Evolutionary conservation across 1,140 invertebrate genomes (phyloP).

Genomic region (Achatina immaculata): DNA sequence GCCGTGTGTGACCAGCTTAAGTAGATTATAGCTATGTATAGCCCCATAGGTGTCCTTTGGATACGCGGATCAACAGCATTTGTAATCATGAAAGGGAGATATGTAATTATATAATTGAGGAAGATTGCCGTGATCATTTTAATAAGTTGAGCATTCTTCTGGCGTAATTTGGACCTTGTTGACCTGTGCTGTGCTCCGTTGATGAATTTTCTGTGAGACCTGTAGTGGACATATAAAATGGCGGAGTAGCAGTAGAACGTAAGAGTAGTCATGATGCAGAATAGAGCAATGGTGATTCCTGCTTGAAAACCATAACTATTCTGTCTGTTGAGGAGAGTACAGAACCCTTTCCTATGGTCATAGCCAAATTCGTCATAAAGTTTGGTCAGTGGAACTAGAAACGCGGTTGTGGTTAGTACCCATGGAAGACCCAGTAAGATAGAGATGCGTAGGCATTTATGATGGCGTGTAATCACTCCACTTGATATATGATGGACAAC

Average conservation of each 20-base stretch:
- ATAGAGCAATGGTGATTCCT: neutral
- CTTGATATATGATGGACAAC: slow-evolving; percentile 39
- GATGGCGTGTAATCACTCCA: slow-evolving; percentile 12
- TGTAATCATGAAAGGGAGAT: slow-evolving; percentile 44
- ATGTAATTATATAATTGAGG: slow-evolving; percentile 37
- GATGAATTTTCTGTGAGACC: neutral
- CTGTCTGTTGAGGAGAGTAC: slow-evolving; percentile 38
- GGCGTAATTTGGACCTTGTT: neutral
- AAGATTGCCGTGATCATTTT: slow-evolving; percentile 44
- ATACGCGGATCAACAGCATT: slow-evolving; percentile 38
- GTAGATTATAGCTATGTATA: slow-evolving; percentile 40
- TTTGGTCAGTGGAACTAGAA: slow-evolving; percentile 38
- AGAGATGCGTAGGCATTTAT: slow-evolving; percentile 26
- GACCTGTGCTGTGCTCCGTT: neutral
- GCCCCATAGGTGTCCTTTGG: neutral
- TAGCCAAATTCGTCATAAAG: slow-evolving; percentile 46
- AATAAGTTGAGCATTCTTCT: slow-evolving; percentile 31
- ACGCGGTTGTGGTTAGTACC: slow-evolving; percentile 35
- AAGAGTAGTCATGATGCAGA: slow-evolving; percentile 33
- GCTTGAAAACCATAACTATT: neutral
- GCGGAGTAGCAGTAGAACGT: slow-evolving; percentile 44
- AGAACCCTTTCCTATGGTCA: slow-evolving; percentile 36
- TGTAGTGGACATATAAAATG: slow-evolving; percentile 6
- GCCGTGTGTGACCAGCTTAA: slow-evolving; percentile 42
- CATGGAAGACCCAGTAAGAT: slow-evolving; percentile 40